These are phyloP conservation scores for Polylopha cassiicola DNA, from an alignment of 2,888 invertebrate species.

Conservation along the genomic window DNA sequence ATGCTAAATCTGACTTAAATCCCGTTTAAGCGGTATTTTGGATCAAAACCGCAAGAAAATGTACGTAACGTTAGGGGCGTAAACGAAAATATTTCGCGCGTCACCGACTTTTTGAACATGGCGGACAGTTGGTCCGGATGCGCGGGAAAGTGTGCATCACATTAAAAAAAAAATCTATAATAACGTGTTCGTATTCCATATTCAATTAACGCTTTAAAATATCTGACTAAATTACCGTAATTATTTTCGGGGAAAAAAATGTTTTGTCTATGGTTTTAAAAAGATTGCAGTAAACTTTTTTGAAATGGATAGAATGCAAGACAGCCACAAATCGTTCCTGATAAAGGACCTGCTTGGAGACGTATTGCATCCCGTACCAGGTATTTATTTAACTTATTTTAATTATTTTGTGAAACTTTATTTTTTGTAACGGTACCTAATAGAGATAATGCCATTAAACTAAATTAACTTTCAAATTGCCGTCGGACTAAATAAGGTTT, in stretches of 20 bases:
- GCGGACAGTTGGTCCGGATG: slow-evolving; percentile 60
- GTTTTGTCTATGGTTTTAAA: slow-evolving; percentile 4
- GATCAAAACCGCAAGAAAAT: slow-evolving; percentile 75
- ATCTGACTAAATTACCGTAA: no score
- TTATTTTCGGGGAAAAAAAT: no score
- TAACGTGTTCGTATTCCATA: no score
- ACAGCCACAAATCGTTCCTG: slow-evolving; percentile 86
- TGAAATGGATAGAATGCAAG: slow-evolving; percentile 63
- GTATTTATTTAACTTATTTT: slow-evolving; percentile 16
- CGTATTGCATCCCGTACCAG: slow-evolving; percentile 68
- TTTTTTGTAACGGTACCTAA: no score
- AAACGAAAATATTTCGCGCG: slow-evolving; percentile 72
- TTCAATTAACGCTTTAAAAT: no score
- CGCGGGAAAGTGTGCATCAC: slow-evolving; percentile 71
- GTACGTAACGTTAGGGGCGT: slow-evolving; percentile 71
- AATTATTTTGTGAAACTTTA: slow-evolving; percentile 7
- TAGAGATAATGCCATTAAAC: no score
- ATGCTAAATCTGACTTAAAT: slow-evolving; percentile 72
- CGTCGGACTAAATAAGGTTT: no score
- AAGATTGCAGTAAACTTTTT: slow-evolving; percentile 9
- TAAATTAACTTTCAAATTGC: no score
- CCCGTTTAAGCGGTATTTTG: slow-evolving; percentile 77
- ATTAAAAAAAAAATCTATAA: no score
- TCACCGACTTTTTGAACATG: slow-evolving; percentile 63
- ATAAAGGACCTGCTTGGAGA: slow-evolving; percentile 91